Evolutionary conservation across 2,888 invertebrate species (phyloP).

Genomic region (Vannuccia rotundouncinata): DNA sequence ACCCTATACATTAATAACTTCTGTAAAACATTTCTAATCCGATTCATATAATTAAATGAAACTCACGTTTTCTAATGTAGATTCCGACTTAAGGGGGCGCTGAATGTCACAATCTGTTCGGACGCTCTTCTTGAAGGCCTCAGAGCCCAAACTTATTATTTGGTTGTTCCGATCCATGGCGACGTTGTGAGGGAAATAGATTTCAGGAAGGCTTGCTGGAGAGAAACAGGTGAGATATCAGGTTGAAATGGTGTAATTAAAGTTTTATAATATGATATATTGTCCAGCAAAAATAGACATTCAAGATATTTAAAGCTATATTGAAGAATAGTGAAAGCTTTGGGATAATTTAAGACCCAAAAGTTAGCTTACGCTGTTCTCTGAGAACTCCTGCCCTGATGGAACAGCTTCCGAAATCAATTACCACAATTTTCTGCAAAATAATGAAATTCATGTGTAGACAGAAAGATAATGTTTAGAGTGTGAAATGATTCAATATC

Average conservation of each 20-base stretch:
- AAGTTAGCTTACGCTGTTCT: neutral
- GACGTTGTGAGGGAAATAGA: slow-evolving; percentile 61
- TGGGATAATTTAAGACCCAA: no score
- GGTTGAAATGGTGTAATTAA: no score
- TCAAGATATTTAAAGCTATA: no score
- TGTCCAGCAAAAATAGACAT: no score
- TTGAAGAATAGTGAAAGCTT: no score
- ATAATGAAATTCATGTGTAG: neutral
- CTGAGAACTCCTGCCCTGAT: slow-evolving; percentile 61
- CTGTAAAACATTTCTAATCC: no score
- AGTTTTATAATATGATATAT: no score
- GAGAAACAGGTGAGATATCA: no score
- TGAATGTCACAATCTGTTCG: slow-evolving; percentile 44
- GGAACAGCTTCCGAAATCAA: slow-evolving; percentile 62
- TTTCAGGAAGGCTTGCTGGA: slow-evolving; percentile 60
- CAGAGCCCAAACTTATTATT: slow-evolving; percentile 56
- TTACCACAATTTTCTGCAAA: slow-evolving; percentile 58
- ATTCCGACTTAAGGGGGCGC: neutral
- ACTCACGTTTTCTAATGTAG: neutral
- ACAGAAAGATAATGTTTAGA: no score
- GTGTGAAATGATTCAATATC: no score
- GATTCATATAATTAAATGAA: no score
- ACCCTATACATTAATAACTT: no score
- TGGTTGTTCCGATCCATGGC: slow-evolving; percentile 55
- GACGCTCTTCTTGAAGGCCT: slow-evolving; percentile 57